Evolutionary conservation across 1,140 invertebrate genomes (phyloP), one percentile per base, ranked within the genome.

Genomic region (Drosophila baimaii): DNA sequence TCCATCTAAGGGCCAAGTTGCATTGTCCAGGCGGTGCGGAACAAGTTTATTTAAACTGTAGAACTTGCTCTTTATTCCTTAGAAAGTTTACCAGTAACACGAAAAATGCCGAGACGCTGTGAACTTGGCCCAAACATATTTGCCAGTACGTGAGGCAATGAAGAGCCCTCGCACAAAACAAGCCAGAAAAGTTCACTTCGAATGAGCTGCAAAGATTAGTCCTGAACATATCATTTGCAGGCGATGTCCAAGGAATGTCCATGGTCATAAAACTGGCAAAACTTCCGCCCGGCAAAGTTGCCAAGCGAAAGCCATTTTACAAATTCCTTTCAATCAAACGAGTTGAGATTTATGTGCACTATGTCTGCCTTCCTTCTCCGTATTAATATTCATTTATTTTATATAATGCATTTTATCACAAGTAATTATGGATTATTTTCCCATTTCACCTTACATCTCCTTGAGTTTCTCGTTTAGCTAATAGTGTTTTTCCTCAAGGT

Each of bases 11-110:
- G 39, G 39, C 35, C 15, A 1, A 15, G 13, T 61, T 79, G 66
- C 71, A 86, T 86, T 86, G 82, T 88, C 84, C 79, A 77, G 56
- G 59, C 77, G 61, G 51, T 71, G 59, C 72, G 57, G 84, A 79
- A 88, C 83, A 88, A 88, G 83, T 88, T 89, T 89, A 88, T 88
- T 88, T 88, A 88, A 88, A 88, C 84, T 88, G 79, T 62, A 80
- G 71, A 89, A 77, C 79, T 83, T 83, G 77, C 63, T 70, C 68
- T 47, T 70, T 39, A 70, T 33, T 47, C 27, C 49, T 35, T 19
- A 39, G 69, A 89, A 88, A 89, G 84, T 88, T 86, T 83, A 69
- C 63, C 31, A 23, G 76, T 54, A 74, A 82, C 82, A 86, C 58
- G 55, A 81, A 81, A 81, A 76, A 79, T 75, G 74, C 61, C 54